phyloP scores from a whole-genome alignment of 2,113 vertebrate genomes.

The Ceuthmochares aereus region DNA sequence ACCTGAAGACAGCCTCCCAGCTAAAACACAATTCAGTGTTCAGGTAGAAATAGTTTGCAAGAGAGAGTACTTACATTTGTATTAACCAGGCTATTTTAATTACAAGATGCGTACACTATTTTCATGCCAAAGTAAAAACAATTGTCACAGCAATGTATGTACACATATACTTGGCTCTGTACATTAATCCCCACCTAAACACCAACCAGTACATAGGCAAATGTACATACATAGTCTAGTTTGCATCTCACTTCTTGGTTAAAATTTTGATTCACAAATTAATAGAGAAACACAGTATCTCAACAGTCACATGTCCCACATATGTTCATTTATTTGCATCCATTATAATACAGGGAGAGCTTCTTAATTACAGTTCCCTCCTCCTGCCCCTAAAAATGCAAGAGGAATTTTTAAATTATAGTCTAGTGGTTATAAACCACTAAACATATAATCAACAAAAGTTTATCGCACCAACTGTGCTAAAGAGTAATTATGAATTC shows the following conservation, averaged over 20 bases:
- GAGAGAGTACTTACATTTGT: not conserved
- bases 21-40: not conserved
- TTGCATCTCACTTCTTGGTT: not conserved
- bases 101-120: not conserved
- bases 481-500: not conserved
- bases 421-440: not conserved
- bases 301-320: not conserved
- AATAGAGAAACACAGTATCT: not conserved
- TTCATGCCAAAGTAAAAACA: not conserved
- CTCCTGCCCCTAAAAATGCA: not conserved
- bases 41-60: not conserved
- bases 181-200: not conserved
- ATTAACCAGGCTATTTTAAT: not conserved
- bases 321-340: not conserved
- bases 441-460: not conserved
- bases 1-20: not conserved
- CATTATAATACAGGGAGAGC: not conserved
- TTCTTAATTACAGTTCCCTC: not conserved
- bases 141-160: not conserved
- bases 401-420: not conserved
- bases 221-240: not conserved
- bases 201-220: fast-evolving
- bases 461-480: not conserved
- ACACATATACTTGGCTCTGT: not conserved
- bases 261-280: not conserved